Base-by-base conservation (phyloP, 1,140 invertebrate genomes). In the Drosophila navojoa region DNA sequence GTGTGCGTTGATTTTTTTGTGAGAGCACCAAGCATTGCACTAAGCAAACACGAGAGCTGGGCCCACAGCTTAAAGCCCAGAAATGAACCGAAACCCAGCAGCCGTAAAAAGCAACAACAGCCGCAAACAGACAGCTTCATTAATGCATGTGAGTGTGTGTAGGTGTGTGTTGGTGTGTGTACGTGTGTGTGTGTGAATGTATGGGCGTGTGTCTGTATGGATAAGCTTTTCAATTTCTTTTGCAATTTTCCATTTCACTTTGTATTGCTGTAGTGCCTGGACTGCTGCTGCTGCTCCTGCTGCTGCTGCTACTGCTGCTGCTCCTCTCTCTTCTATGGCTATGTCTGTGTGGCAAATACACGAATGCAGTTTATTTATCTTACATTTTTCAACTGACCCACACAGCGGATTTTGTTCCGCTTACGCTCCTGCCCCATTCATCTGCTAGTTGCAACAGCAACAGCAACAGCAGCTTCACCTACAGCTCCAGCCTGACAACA, bases 321-420 rank as follows among this genome's bases (percentile, higher is more conserved):
- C 38, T 35, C 35, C n/a, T 29, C 40, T 29, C 40, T 15, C 38
- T 15, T 61, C 57, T 54, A 42, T 44, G 58, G 49, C 49, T 32
- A 52, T 44, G 66, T 61, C 47, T 71, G 62, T 59, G 54, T 22
- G 19, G 61, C 61, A 50, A 58, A 58, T 58, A 66, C 69, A 71
- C 71, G 52, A 85, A 42, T 59, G 32, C 42, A 35, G 72, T 69
- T 63, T 81, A 78, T 85, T 81, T 85, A 86, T 87, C 71, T 68
- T 59, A 55, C 75, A 86, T 85, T 86, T 78, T 75, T 81, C 81
- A 85, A 79, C 80, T 75, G 79, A 81, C 77, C 59, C 74, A 74
- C 53, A 64, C 69, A 73, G 40, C 47, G 11, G 10, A 15, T n/a
- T 5, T 38, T 11, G 11, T 35, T 35, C 32, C 6, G 32, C 32